These are phyloP conservation scores for Paradoxurus hermaphroditus DNA, from an alignment of 2,113 vertebrate genomes.

Conservation along the genomic window DNA sequence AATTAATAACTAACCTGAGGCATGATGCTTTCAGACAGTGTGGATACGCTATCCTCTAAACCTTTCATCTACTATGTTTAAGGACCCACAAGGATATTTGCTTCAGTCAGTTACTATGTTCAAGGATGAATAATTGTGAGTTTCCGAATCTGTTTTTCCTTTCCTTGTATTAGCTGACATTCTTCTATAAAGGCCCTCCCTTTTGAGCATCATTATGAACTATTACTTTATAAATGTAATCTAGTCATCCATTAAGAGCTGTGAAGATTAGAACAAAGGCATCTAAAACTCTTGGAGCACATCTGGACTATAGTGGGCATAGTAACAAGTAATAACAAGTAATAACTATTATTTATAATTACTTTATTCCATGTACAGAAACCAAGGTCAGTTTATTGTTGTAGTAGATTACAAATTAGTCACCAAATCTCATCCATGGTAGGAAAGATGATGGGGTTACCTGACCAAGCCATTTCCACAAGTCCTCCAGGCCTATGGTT, in stretches of 20 bases:
- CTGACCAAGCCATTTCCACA: background rate
- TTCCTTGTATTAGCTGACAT: background rate
- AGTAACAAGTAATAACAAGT: too few species aligned
- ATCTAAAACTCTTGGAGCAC: background rate
- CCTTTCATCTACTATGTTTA: background rate
- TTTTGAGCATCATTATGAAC: background rate
- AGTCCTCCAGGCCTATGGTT: background rate
- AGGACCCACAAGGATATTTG: background rate
- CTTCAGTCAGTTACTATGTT: background rate
- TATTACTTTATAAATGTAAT: background rate
- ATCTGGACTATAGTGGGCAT: background rate
- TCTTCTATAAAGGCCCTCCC: background rate
- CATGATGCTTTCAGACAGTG: background rate
- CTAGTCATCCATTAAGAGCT: background rate
- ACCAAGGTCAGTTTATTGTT: background rate
- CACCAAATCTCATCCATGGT: background rate
- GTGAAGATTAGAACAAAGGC: background rate
- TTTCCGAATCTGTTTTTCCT: background rate
- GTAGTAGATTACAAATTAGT: background rate
- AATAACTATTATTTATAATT: background rate
- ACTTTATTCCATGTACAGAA: background rate
- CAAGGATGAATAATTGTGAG: background rate
- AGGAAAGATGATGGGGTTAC: background rate
- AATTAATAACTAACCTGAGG: background rate
- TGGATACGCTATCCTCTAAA: background rate